Evolutionary conservation across 1,140 invertebrate genomes (phyloP), one percentile per base, ranked within the genome.

Genomic region (Formica selysi): DNA sequence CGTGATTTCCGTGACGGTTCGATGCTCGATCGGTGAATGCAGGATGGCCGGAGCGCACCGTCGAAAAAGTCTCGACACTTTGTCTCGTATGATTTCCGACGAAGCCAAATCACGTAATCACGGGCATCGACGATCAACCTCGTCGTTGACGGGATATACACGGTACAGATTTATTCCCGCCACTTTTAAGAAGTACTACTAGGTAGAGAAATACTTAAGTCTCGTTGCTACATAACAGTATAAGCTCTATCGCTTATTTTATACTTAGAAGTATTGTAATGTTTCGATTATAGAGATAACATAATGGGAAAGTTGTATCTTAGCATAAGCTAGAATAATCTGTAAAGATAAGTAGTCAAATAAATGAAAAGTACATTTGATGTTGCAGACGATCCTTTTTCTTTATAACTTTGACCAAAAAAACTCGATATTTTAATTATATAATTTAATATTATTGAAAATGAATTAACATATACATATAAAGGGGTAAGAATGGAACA

Each of bases 301-400:
- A 94, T 94, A 94, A 94, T 94, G 93, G 94, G 92, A 93, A 95
- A 94, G 93, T 93, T 95, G 93, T 95, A 95, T 94, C 92, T 91
- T 94, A 95, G 92, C 89, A 81, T 94, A 94, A 95, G 92, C 91
- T 95, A 94, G 94, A 94, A 78, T 95, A 95, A 94, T 94, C 91
- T 95, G 94, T 95, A 95, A 95, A 95, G 92, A 94, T 91, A 93
- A 94, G 92, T 94, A 95, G 93, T 92, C 90, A 93, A 95, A 95
- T 95, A 95, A 95, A 95, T 93, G 92, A 93, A 94, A 95, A 94
- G 93, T 95, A 94, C 91, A 95, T 95, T 95, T 95, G 91, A 94
- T 93, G 92, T 93, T 94, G 92, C 92, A 94, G 91, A 92, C 89
- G 32, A 85, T 91, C 89, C 88, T 89, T 91, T 68, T 91, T 86